Percentiles rank a stretch among this genome's conserved stretches.
Conservation (phyloP, 2,888 invertebrate species). For the Drosophila lutescens region DNA sequence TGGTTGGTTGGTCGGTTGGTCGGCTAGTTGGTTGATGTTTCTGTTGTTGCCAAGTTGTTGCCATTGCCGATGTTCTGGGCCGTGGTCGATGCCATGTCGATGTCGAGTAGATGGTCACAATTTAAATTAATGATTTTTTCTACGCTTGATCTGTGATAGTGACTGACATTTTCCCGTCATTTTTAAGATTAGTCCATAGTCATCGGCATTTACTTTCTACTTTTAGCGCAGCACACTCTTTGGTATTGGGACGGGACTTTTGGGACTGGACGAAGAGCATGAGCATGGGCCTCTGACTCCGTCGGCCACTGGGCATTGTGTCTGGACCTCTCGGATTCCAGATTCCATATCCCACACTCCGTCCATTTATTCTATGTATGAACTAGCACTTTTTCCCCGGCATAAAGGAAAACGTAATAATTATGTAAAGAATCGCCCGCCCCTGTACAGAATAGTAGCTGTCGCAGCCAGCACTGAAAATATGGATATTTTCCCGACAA, state of each 20-base stretch:
- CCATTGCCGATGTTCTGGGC: slow-evolving; percentile 54
- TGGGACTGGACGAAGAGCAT: slow-evolving; percentile 11
- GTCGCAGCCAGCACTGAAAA: slow-evolving; percentile 10
- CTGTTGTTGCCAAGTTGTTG: neutral
- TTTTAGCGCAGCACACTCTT: slow-evolving; percentile 39
- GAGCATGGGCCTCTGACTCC: slow-evolving; percentile 10
- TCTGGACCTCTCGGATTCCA: slow-evolving; percentile 7
- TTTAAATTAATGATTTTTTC: slow-evolving; percentile 82
- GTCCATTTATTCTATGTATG: slow-evolving; percentile 66
- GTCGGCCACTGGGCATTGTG: slow-evolving; percentile 22
- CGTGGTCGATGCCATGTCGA: slow-evolving; percentile 45
- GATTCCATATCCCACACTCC: neutral
- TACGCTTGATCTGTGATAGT: slow-evolving; percentile 80
- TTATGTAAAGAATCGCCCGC: slow-evolving; percentile 71
- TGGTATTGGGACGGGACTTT: neutral
- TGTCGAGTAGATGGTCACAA: slow-evolving; percentile 78
- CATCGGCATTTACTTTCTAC: slow-evolving; percentile 77
- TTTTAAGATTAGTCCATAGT: slow-evolving; percentile 73
- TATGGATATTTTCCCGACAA: slow-evolving; percentile 20
- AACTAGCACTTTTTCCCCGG: slow-evolving; percentile 65
- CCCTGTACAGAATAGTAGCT: slow-evolving; percentile 49
- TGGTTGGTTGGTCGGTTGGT: slow-evolving; percentile 20
- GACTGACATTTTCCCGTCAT: slow-evolving; percentile 77
- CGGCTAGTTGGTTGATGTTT: slow-evolving; percentile 24
- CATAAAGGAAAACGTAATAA: slow-evolving; percentile 67